Conservation (phyloP, 1,140 invertebrate species). For the Ceratina australensis region DNA sequence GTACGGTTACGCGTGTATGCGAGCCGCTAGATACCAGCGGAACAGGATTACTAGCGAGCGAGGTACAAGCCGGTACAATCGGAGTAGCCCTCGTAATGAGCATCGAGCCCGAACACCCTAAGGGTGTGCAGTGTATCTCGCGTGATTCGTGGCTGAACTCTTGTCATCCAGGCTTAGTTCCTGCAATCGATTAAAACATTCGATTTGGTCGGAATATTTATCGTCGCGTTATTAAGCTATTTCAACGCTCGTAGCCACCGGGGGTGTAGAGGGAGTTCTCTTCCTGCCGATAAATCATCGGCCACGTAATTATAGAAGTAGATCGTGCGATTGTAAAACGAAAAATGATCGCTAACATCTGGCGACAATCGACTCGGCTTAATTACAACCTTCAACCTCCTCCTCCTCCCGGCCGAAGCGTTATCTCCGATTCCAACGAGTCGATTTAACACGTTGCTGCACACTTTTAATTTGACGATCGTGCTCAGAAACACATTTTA, state of each 20-base stretch:
- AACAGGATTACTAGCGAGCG: constrained; percentile 6
- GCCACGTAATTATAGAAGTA: constrained; percentile 37
- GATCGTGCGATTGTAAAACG: constrained; percentile 26
- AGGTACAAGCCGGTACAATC: constrained; percentile 22
- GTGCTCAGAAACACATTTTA: too few relatives aligned
- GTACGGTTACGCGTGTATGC: constrained; percentile 24
- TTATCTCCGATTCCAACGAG: background rate
- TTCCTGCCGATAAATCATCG: constrained; percentile 41
- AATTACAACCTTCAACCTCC: background rate
- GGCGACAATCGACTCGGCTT: background rate
- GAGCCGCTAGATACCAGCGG: constrained; percentile 10
- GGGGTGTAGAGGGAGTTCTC: constrained; percentile 7
- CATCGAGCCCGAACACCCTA: constrained; percentile 28
- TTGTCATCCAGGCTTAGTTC: constrained; percentile 33
- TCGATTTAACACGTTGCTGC: constrained; percentile 12
- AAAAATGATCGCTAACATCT: background rate
- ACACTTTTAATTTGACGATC: too few relatives aligned
- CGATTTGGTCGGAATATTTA: constrained; percentile 37
- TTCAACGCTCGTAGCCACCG: constrained; percentile 21
- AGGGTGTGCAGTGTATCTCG: constrained; percentile 30
- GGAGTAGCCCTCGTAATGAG: constrained; percentile 45
- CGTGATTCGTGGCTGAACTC: constrained; percentile 41
- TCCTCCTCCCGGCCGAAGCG: background rate
- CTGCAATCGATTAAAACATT: constrained; percentile 48
- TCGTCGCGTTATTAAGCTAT: constrained; percentile 46